These are phyloP conservation scores for Martes martes DNA, from an alignment of 2,113 vertebrate genomes.

Conservation along the genomic window DNA sequence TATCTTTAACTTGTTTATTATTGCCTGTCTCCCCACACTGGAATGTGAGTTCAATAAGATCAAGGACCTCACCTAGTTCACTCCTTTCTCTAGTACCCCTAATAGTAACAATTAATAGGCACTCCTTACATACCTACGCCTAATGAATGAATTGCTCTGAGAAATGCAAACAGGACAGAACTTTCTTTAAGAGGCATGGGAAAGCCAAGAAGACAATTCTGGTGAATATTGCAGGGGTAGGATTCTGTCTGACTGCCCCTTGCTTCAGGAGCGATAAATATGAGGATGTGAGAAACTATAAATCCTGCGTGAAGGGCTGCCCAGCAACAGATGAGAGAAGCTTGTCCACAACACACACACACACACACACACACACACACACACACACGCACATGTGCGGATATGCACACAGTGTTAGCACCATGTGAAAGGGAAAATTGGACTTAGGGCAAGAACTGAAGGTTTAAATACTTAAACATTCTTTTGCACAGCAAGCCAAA, in stretches of 20 bases:
- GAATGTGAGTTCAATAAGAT: neutral
- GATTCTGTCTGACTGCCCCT: neutral
- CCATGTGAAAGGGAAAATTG: neutral
- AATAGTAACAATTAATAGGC: neutral
- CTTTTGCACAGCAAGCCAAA: constrained; percentile 20
- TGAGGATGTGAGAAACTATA: neutral
- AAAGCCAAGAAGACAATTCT: neutral
- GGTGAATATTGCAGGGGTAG: neutral
- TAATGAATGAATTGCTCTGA: neutral
- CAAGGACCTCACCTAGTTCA: neutral
- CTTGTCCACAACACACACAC: neutral
- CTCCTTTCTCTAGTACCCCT: neutral
- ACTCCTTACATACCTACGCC: neutral
- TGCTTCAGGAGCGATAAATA: neutral
- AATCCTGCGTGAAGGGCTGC: neutral
- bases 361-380: neutral
- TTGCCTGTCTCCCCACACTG: neutral
- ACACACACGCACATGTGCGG: no score
- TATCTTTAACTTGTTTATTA: neutral
- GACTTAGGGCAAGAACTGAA: neutral
- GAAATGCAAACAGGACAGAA: neutral
- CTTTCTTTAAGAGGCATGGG: neutral
- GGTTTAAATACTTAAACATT: constrained; percentile 38
- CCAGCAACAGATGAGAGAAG: neutral
- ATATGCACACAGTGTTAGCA: neutral